phyloP scores from a whole-genome alignment of 2,113 vertebrate species.

The Misgurnus anguillicaudatus region DNA sequence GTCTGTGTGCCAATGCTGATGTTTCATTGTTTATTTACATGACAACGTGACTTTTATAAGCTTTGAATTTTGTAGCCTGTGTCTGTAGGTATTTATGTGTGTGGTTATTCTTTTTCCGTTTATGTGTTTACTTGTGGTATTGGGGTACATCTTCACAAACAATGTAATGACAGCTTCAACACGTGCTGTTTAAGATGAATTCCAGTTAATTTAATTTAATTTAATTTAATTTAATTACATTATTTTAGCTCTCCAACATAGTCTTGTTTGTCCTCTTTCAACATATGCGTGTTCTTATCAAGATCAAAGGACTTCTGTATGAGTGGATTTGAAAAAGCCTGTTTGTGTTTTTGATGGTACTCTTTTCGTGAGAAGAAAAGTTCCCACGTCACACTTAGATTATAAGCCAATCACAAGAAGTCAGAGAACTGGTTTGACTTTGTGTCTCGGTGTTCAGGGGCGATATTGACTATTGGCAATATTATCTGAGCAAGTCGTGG shows the following conservation, averaged over 20 bases:
- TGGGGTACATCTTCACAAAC: not conserved
- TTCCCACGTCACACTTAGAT: not conserved
- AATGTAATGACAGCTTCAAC: not conserved
- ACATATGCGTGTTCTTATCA: not conserved
- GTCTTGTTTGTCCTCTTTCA: no score
- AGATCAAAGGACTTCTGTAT: not conserved
- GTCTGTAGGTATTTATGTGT: not conserved
- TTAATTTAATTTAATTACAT: not conserved
- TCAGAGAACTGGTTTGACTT: not conserved
- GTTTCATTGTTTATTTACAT: not conserved
- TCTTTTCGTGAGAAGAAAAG: not conserved
- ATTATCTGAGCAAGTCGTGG: constrained; percentile 11
- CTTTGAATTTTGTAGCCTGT: not conserved
- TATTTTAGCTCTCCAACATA: not conserved
- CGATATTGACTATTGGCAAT: constrained; percentile 4
- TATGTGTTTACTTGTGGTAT: not conserved
- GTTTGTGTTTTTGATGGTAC: not conserved
- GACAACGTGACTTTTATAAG: not conserved
- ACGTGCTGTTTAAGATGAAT: not conserved
- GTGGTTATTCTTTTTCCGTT: not conserved
- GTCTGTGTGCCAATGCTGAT: not conserved
- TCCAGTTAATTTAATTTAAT: not conserved
- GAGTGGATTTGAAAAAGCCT: not conserved
- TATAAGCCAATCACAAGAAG: not conserved
- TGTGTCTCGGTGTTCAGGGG: not conserved